A percentile compares a stretch with the other conserved stretches of the same genome.
Conservation (phyloP, 2,888 invertebrate genomes). For the Phyto melanocephala region DNA sequence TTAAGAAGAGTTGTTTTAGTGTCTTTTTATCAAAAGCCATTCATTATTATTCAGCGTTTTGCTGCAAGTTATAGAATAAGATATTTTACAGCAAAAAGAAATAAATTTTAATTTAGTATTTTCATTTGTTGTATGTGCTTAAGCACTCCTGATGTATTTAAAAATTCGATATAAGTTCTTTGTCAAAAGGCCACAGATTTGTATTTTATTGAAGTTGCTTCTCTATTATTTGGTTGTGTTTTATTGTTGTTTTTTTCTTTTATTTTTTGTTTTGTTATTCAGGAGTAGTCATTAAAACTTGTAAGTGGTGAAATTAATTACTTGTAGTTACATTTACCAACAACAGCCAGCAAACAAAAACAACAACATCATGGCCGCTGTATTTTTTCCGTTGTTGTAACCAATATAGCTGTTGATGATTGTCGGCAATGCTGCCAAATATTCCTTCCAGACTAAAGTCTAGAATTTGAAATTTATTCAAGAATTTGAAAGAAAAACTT, state of each 20-base stretch:
- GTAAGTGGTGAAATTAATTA: conserved; percentile 79
- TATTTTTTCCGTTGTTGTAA: not conserved
- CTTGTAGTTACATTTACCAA: conserved; percentile 75
- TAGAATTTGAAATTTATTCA: conserved; percentile 14
- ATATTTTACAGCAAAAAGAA: no score
- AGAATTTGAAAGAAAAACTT: not conserved
- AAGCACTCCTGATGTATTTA: no score
- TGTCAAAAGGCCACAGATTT: not conserved
- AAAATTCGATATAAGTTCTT: no score
- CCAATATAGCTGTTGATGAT: conserved; percentile 10
- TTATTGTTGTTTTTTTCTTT: not conserved
- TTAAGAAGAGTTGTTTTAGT: no score
- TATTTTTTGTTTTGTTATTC: conserved; percentile 64
- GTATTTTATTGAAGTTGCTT: not conserved
- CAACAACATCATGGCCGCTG: conserved; percentile 74
- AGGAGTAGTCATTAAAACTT: conserved; percentile 78
- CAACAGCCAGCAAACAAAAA: no score
- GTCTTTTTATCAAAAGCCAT: no score
- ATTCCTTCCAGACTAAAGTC: conserved; percentile 19
- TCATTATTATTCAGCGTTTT: no score
- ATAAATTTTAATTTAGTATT: no score
- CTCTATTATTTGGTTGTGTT: not conserved
- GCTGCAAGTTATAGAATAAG: no score
- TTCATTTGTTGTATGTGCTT: no score
- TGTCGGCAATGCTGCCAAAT: conserved; percentile 22